A percentile compares a stretch with the other conserved stretches of the same genome.
phyloP scores from a whole-genome alignment of 2,113 vertebrate genomes.

The Struthidea cinerea region DNA sequence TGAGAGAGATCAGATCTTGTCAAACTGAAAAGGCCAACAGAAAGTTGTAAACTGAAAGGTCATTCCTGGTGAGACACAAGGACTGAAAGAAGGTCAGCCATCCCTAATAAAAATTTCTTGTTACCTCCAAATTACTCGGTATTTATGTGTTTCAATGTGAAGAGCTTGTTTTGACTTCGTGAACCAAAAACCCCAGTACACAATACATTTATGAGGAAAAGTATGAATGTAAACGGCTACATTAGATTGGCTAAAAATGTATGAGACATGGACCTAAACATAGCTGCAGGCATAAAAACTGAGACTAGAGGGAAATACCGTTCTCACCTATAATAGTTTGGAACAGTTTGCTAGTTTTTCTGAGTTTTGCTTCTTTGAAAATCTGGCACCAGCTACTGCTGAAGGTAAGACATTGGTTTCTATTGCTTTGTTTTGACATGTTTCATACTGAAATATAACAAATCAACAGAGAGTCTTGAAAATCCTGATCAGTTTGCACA shows the following conservation, averaged over 20 bases:
- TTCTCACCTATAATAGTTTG: not conserved
- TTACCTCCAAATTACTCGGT: not conserved
- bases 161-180: not conserved
- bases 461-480: not conserved
- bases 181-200: not conserved
- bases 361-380: not conserved
- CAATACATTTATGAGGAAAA: not conserved
- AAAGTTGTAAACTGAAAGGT: conserved; percentile 67
- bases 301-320: not conserved
- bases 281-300: not conserved
- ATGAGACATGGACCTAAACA: not conserved
- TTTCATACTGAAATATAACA: not conserved
- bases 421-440: not conserved
- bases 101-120: conserved; percentile 39
- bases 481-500: not conserved
- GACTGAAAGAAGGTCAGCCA: conserved; percentile 36
- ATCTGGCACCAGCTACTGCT: not conserved
- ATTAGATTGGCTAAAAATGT: not conserved
- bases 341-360: not conserved
- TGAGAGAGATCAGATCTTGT: conserved; percentile 37
- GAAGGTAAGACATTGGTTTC: not conserved
- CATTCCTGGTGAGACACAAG: conserved; percentile 22
- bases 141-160: not conserved
- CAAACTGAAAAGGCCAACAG: conserved; percentile 60
- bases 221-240: not conserved